Base-by-base conservation (phyloP, 2,888 invertebrate genomes). In the Choreutis nemorana region DNA sequence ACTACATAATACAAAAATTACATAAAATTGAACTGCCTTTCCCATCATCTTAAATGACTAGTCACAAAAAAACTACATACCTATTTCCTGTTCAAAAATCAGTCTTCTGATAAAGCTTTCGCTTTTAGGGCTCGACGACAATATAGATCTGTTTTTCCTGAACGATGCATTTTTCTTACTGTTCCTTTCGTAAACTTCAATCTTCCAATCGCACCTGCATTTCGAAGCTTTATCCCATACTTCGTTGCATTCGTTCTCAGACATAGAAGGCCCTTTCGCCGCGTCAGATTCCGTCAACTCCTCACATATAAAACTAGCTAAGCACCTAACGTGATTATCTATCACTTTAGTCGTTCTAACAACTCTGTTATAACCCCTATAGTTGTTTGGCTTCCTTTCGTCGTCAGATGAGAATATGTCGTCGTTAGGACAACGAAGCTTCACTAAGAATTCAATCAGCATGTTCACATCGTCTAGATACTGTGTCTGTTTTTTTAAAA, bases 171-270 rank as follows among this genome's bases (percentile, higher is more conserved):
- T 79, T 45, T 73, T 81, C 43, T 79, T 75, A 24, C 67, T 71
- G 22, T 72, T 82, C 41, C 81, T 64, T 48, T 80, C 55, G 44
- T 80, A 67, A 42, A 67, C 42, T 41, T 82, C 67, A 32, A 81
- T 53, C 50, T 82, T 83, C 83, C 85, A 87, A 4, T 81, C 73
- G 48, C 89, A 89, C n/a, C 68, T 45, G 42, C 89, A 89, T 16
- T 80, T 77, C 1, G 67, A 57, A 11, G 84, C 68, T 5, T 52
- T 64, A 12, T 68, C 61, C 89, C 88, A 89, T 4, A 81, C 66
- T 29, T 70, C 71, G 0, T 71, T 53, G 41, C 84, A 87, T 23
- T 83, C 81, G 2, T 59, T 62, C 42, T 87, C 87, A 0, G 82
- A 81, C 31, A 78, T 66, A 1, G 81, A 63, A 4, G 82, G 81